Evolutionary conservation across 2,113 vertebrate genomes (phyloP).

Genomic region (Festucalex cinctus): DNA sequence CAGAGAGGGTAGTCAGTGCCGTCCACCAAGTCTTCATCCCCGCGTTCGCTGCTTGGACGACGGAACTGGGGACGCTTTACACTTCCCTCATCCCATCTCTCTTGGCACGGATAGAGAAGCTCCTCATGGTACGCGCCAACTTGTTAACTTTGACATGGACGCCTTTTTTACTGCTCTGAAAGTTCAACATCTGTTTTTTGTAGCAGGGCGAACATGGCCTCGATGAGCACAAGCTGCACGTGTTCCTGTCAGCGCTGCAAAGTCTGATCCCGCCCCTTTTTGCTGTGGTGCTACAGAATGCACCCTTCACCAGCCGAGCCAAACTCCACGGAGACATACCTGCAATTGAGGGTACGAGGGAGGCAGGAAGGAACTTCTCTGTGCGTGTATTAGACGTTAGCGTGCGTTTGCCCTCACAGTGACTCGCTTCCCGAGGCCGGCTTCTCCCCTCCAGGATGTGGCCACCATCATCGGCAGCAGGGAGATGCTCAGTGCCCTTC

Average conservation of each 20-base stretch:
- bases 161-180: not conserved
- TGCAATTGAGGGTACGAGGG: slow-evolving; percentile 85
- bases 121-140: slow-evolving; percentile 80
- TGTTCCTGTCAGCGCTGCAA: slow-evolving; percentile 92
- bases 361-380: not conserved
- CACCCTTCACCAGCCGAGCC: slow-evolving; percentile 89
- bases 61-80: slow-evolving; percentile 88
- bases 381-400: not conserved
- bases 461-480: slow-evolving; percentile 91
- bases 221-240: slow-evolving; percentile 94
- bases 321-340: slow-evolving; percentile 85
- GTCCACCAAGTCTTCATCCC: slow-evolving; percentile 98
- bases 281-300: slow-evolving; percentile 89
- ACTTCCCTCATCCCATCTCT: slow-evolving; percentile 90
- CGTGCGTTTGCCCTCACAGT: slow-evolving; percentile 67
- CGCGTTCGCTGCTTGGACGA: slow-evolving; percentile 95
- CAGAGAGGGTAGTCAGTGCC: slow-evolving; percentile 90
- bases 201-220: slow-evolving; percentile 92
- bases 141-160: not conserved
- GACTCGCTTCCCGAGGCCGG: slow-evolving; percentile 90
- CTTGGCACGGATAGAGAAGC: slow-evolving; percentile 90
- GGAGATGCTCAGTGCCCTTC: slow-evolving; percentile 82
- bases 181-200: slow-evolving; percentile 25
- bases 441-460: slow-evolving; percentile 92
- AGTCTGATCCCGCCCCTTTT: slow-evolving; percentile 93